Conservation (phyloP, 2,888 invertebrate genomes). For the Tipula unca region DNA sequence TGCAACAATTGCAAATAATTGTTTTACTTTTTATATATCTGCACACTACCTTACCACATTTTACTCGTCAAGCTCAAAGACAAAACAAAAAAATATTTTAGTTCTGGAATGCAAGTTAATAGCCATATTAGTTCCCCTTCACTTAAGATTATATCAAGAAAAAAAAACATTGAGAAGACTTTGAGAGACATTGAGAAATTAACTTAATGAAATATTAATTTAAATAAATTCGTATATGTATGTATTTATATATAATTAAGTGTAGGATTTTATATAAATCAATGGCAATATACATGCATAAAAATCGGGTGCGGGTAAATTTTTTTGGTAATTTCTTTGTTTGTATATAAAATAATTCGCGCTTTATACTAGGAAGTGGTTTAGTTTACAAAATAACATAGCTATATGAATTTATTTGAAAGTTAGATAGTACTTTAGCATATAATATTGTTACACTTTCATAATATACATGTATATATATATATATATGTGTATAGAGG, state of each 20-base stretch:
- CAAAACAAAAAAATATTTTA: not conserved
- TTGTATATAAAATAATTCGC: not conserved
- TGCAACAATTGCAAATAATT: not conserved
- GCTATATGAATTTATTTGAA: too few species aligned
- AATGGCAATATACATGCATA: not conserved
- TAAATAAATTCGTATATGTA: not conserved
- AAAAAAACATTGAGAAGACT: not conserved
- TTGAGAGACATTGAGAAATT: not conserved
- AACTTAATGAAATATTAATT: not conserved
- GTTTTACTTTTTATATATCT: not conserved
- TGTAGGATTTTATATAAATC: not conserved
- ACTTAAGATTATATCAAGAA: not conserved
- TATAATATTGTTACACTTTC: not conserved
- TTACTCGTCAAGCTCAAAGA: not conserved
- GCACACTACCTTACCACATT: not conserved
- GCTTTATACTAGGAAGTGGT: not conserved
- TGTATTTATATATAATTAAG: not conserved
- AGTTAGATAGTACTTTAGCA: not conserved
- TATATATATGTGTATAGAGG: not conserved
- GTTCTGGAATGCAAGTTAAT: not conserved
- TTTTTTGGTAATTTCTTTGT: not conserved
- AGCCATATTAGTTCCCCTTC: not conserved
- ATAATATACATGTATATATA: too few species aligned
- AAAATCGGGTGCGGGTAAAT: not conserved
- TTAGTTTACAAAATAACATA: too few species aligned